These are phyloP conservation scores for Chrysemys picta DNA, from an alignment of 2,113 vertebrate genomes.

Conservation along the genomic window DNA sequence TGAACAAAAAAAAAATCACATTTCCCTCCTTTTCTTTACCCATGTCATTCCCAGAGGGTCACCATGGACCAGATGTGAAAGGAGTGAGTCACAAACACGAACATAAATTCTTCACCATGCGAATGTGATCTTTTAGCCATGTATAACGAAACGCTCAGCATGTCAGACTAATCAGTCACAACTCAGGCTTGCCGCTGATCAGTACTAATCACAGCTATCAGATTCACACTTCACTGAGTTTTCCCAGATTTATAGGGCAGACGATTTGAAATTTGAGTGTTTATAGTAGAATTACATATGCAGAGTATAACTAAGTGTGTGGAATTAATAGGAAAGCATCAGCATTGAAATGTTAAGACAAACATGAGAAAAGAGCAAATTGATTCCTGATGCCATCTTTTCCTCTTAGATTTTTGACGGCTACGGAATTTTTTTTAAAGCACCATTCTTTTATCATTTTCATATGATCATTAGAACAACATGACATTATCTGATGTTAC, in stretches of 20 bases:
- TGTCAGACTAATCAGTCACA: constrained; percentile 62
- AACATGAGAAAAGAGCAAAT: constrained; percentile 64
- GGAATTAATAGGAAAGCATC: neutral
- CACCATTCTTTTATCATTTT: constrained; percentile 21
- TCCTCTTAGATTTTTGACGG: constrained; percentile 17
- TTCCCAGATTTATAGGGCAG: constrained; percentile 51
- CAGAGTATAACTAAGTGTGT: neutral
- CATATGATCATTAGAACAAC: constrained; percentile 26
- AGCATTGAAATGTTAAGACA: neutral
- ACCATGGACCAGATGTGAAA: constrained; percentile 68
- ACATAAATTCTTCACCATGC: constrained; percentile 71
- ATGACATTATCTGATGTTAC: constrained; percentile 31
- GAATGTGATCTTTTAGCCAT: constrained; percentile 58
- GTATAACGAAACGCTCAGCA: constrained; percentile 3
- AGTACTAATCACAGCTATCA: constrained; percentile 62
- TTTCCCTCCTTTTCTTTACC: constrained; percentile 41
- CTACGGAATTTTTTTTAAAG: constrained; percentile 34
- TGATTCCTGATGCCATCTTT: constrained; percentile 68
- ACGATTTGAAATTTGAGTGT: constrained; percentile 19
- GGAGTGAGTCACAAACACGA: constrained; percentile 66
- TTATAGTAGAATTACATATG: neutral
- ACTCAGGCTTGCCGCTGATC: constrained; percentile 64
- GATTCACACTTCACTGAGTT: constrained; percentile 57
- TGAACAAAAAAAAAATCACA: constrained; percentile 2
- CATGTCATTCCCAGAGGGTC: constrained; percentile 53